These are phyloP conservation scores for Pitta sordida DNA, from an alignment of 2,113 vertebrate species.

Conservation along the genomic window DNA sequence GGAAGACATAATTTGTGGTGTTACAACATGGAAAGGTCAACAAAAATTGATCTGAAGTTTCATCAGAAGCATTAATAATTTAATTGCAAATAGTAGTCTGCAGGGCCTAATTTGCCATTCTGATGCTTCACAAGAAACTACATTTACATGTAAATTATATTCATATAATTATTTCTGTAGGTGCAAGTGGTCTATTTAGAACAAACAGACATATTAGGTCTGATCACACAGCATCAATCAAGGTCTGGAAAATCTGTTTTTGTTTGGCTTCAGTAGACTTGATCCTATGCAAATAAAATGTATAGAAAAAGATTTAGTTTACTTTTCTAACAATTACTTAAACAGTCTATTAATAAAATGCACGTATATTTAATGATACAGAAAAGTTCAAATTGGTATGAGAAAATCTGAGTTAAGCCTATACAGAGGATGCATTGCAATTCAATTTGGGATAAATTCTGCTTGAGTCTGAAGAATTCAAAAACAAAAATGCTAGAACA, in stretches of 20 bases:
- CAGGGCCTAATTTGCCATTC: constrained; percentile 81
- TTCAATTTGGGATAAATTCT: not conserved
- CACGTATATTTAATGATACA: not conserved
- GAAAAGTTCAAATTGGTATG: no score
- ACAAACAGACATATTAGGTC: constrained; percentile 36
- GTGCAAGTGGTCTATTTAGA: constrained; percentile 63
- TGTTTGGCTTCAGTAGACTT: constrained; percentile 3
- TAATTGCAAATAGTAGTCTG: constrained; percentile 86
- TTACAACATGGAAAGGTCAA: constrained; percentile 75
- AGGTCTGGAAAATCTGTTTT: constrained; percentile 28
- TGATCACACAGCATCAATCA: constrained; percentile 45
- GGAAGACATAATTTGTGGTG: constrained; percentile 67
- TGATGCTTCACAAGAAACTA: constrained; percentile 66
- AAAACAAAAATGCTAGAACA: not conserved
- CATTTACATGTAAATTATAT: constrained; percentile 94
- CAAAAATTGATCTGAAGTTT: constrained; percentile 77
- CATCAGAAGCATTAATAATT: constrained; percentile 86
- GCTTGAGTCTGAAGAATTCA: not conserved
- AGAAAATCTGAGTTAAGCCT: not conserved
- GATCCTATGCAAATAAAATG: not conserved
- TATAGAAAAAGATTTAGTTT: not conserved
- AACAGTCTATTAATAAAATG: not conserved
- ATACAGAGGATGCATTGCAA: not conserved
- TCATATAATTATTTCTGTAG: constrained; percentile 81
- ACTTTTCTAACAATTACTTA: not conserved